Percentiles rank a stretch among this genome's conserved stretches.
phyloP scores from a whole-genome alignment of 1,140 invertebrate species.

The Charaxes varanes region DNA sequence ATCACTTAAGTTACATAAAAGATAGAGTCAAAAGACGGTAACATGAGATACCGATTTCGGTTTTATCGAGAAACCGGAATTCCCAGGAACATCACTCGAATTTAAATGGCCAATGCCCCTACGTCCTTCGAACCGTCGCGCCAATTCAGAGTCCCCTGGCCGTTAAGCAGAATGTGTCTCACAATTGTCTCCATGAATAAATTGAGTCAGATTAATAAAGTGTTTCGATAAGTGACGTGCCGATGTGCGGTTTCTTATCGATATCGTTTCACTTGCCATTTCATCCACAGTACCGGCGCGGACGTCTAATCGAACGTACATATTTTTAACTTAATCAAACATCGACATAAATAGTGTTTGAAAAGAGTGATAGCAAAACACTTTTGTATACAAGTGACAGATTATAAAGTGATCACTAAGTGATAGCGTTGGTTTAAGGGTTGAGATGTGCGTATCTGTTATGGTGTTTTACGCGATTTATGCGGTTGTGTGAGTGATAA shows the following conservation, averaged over 20 bases:
- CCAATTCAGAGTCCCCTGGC: no score
- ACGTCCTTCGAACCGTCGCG: no score
- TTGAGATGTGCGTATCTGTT: slow-evolving; percentile 3
- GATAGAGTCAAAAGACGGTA: no score
- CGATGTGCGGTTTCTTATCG: slow-evolving; percentile 44
- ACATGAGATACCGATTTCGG: no score
- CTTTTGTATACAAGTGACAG: not conserved
- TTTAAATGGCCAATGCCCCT: no score
- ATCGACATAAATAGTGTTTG: slow-evolving; percentile 2
- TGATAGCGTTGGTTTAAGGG: not conserved
- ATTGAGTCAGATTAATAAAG: slow-evolving; percentile 67
- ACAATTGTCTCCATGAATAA: slow-evolving; percentile 59
- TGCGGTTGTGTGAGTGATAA: slow-evolving; percentile 16
- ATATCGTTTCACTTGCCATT: slow-evolving; percentile 47
- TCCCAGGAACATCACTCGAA: no score
- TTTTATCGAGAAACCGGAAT: no score
- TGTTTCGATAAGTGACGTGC: slow-evolving; percentile 48
- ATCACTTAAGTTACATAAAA: no score
- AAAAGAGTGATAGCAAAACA: not conserved
- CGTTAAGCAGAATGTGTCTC: slow-evolving; percentile 10
- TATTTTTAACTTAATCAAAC: slow-evolving; percentile 2
- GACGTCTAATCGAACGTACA: slow-evolving; percentile 30
- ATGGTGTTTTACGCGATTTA: no score
- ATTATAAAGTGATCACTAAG: not conserved
- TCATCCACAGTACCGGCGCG: slow-evolving; percentile 37